A percentile compares a stretch with the other conserved stretches of the same genome.
phyloP scores from a whole-genome alignment of 1,140 invertebrate species.

The Pachypeltis micranthus region DNA sequence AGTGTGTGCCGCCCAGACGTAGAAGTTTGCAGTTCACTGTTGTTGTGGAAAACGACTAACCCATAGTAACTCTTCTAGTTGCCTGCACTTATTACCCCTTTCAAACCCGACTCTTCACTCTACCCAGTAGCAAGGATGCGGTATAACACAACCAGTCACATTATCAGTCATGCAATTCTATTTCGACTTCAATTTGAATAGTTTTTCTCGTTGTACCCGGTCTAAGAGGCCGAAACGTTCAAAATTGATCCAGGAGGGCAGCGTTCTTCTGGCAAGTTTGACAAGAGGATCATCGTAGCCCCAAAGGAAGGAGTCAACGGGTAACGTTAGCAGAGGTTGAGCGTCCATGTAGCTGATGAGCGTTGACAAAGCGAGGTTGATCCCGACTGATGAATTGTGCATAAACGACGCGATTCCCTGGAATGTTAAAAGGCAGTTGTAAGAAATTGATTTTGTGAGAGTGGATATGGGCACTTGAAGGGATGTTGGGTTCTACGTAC shows the following conservation, averaged over 20 bases:
- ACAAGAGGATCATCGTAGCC: slow-evolving; percentile 72
- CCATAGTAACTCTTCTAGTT: too few species aligned
- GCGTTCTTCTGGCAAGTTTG: slow-evolving; percentile 47
- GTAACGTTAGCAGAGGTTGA: slow-evolving; percentile 54
- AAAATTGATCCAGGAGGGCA: slow-evolving; percentile 63
- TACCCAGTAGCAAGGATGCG: too few species aligned
- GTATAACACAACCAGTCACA: too few species aligned
- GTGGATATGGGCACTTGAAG: too few species aligned
- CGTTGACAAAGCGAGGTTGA: slow-evolving; percentile 49
- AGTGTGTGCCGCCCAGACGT: too few species aligned
- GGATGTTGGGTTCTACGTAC: too few species aligned
- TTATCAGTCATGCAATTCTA: too few species aligned
- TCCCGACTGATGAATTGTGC: slow-evolving; percentile 42
- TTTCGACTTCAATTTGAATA: too few species aligned
- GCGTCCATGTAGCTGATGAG: slow-evolving; percentile 47
- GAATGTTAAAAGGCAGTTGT: slow-evolving; percentile 11
- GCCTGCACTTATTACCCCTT: too few species aligned
- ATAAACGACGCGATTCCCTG: slow-evolving; percentile 50
- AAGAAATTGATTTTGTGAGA: slow-evolving; percentile 7
- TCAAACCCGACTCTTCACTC: too few species aligned
- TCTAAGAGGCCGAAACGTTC: slow-evolving; percentile 66
- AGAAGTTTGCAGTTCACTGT: too few species aligned
- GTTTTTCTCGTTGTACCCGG: slow-evolving; percentile 59
- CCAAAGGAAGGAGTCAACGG: slow-evolving; percentile 66
- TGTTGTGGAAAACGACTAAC: too few species aligned